phyloP scores from a whole-genome alignment of 2,888 invertebrate species.

The Chironomus riparius region DNA sequence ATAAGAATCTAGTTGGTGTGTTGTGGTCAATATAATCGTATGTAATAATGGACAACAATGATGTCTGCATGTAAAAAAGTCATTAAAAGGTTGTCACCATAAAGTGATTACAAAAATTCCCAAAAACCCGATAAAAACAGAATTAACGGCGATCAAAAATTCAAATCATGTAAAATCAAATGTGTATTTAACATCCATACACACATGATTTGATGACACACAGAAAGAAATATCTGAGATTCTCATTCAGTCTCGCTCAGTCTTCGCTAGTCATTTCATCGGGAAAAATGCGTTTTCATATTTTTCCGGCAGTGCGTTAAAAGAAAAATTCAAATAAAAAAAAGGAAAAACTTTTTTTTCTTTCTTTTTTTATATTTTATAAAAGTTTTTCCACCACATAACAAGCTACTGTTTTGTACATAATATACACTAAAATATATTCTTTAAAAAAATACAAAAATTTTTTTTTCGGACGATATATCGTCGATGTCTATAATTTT shows the following conservation, averaged over 20 bases:
- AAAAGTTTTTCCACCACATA: neutral
- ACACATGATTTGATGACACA: neutral
- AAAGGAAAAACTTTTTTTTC: neutral
- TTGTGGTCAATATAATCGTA: too few species aligned
- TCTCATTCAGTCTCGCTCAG: neutral
- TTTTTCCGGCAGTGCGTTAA: neutral
- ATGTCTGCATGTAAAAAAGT: too few species aligned
- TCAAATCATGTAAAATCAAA: neutral
- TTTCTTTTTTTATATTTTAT: neutral
- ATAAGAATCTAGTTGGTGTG: too few species aligned
- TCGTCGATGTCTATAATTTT: neutral
- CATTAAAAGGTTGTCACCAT: too few species aligned
- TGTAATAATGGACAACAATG: too few species aligned
- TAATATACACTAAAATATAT: neutral
- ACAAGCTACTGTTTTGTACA: neutral
- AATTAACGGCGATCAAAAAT: neutral
- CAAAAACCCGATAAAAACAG: too few species aligned
- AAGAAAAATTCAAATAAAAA: neutral
- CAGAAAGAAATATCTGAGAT: neutral
- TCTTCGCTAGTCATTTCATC: slow-evolving; percentile 6
- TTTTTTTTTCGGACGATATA: neutral
- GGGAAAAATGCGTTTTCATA: neutral
- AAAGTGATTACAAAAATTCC: too few species aligned
- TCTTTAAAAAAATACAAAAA: neutral
- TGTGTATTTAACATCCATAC: neutral